Conservation (phyloP, 2,888 invertebrate species). For the Chromoteleia sp. region DNA sequence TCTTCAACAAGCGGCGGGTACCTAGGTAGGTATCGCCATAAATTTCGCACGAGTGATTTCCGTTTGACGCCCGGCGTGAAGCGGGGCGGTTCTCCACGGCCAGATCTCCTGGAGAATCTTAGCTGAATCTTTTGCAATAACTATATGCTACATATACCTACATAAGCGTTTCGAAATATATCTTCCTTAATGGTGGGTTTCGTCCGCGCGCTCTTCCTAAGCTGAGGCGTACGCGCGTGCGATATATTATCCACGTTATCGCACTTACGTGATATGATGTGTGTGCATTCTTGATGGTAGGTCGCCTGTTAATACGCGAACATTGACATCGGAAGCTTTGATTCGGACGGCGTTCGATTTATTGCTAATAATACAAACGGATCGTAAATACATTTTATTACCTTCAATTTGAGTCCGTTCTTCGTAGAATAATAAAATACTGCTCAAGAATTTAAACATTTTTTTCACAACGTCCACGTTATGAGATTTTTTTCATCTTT, state of each 20-base stretch:
- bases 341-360: slow-evolving; percentile 42
- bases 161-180: slow-evolving; percentile 71
- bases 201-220: slow-evolving; percentile 60
- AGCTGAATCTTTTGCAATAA: slow-evolving; percentile 72
- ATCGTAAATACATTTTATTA: slow-evolving; percentile 50
- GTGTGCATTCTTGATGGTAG: slow-evolving; percentile 62
- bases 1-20: slow-evolving; percentile 40
- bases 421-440: slow-evolving; percentile 44
- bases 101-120: slow-evolving; percentile 72
- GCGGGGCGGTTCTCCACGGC: slow-evolving; percentile 63
- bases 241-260: slow-evolving; percentile 68
- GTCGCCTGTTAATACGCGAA: slow-evolving; percentile 53
- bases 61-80: slow-evolving; percentile 71
- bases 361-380: slow-evolving; percentile 51
- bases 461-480: slow-evolving; percentile 11
- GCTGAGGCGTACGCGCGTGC: slow-evolving; percentile 54
- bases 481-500: too few species aligned
- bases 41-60: slow-evolving; percentile 73
- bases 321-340: slow-evolving; percentile 56
- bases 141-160: slow-evolving; percentile 58
- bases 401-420: slow-evolving; percentile 42
- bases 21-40: slow-evolving; percentile 55
- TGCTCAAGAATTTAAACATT: slow-evolving; percentile 33
- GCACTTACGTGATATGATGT: slow-evolving; percentile 62
- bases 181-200: slow-evolving; percentile 75